These are phyloP conservation scores for Ploceus nigricollis DNA, from an alignment of 2,113 vertebrate genomes.

Conservation along the genomic window DNA sequence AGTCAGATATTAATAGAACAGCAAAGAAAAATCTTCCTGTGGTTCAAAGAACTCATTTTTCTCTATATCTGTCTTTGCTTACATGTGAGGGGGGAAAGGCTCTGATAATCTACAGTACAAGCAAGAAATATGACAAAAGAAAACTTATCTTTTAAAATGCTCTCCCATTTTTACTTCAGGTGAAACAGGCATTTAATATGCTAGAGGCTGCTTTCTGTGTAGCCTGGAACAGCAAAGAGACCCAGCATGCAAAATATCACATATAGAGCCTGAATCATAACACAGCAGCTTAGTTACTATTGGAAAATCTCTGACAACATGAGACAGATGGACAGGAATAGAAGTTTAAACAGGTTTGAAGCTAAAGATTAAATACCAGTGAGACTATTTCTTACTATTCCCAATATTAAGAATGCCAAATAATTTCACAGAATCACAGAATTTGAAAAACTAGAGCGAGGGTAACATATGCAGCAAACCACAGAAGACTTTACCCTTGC, in stretches of 20 bases:
- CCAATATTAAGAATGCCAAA: background rate
- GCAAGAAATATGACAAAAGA: constrained; percentile 8
- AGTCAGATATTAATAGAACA: constrained; percentile 17
- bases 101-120: constrained; percentile 40
- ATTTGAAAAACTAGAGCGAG: background rate
- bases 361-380: background rate
- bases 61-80: constrained; percentile 13
- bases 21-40: background rate
- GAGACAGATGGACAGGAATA: background rate
- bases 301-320: background rate
- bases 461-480: background rate
- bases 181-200: constrained; percentile 33
- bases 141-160: constrained; percentile 36
- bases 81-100: background rate
- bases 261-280: background rate
- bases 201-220: constrained; percentile 24
- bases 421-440: background rate
- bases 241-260: background rate
- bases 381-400: background rate
- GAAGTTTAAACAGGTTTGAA: constrained; percentile 11
- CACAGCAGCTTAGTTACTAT: background rate
- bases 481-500: background rate
- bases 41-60: constrained; percentile 15
- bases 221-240: background rate
- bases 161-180: constrained; percentile 32